These are phyloP conservation scores for Uropsilus gracilis DNA, from an alignment of 2,113 vertebrate genomes.

Conservation along the genomic window DNA sequence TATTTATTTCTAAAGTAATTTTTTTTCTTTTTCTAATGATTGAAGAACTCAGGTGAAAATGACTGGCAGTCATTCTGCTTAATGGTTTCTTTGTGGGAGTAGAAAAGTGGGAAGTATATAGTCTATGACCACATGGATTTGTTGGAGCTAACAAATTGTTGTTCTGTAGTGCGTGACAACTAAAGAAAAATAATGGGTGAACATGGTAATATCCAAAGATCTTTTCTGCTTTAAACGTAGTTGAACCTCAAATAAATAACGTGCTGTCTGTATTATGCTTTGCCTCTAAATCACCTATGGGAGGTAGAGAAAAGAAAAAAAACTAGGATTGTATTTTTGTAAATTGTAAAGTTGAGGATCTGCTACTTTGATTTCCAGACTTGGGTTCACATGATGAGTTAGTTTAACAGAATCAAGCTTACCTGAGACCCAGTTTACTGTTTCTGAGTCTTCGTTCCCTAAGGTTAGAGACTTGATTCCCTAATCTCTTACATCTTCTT, in stretches of 20 bases:
- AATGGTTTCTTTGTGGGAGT: neutral
- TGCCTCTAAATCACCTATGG: neutral
- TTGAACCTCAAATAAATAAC: constrained; percentile 19
- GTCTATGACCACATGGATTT: neutral
- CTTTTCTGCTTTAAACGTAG: constrained; percentile 33
- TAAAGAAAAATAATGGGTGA: constrained; percentile 22
- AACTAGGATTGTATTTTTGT: neutral
- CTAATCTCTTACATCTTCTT: neutral
- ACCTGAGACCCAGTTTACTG: neutral
- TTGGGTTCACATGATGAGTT: neutral
- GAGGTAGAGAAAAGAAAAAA: neutral
- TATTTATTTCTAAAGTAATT: constrained; percentile 54
- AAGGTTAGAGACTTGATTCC: neutral
- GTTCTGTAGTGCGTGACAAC: neutral
- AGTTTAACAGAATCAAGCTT: neutral
- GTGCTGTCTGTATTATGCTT: neutral
- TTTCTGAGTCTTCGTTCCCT: neutral
- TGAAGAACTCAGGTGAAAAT: constrained; percentile 9
- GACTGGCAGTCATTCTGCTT: neutral
- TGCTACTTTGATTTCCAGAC: neutral
- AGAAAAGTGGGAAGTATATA: neutral
- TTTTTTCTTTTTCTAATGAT: constrained; percentile 5
- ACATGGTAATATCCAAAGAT: neutral
- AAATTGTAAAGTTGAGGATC: constrained; percentile 10
- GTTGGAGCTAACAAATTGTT: neutral